Conservation (phyloP, 2,797 vertebrate genomes). For the Melanotaenia trifasciata region DNA sequence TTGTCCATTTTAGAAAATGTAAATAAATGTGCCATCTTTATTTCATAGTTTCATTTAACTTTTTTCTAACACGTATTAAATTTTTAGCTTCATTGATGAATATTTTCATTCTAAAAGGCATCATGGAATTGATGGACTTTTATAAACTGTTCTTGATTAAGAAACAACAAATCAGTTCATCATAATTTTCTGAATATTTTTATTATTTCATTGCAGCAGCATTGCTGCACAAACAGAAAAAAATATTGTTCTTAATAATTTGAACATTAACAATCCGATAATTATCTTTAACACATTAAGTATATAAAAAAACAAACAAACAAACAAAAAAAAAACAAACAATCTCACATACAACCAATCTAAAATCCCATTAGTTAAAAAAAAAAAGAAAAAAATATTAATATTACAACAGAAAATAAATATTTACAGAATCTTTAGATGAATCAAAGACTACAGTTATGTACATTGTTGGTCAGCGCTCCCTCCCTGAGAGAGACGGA, state of each 20-base stretch:
- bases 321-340: constrained; percentile 67
- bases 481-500: constrained; percentile 42
- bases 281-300: constrained; percentile 50
- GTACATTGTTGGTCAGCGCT: constrained; percentile 70
- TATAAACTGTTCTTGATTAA: too few species aligned
- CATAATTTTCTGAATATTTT: constrained; percentile 60
- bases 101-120: too few species aligned
- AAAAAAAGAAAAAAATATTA: constrained; percentile 61
- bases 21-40: too few species aligned
- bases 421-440: constrained; percentile 80
- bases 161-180: not conserved
- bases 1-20: too few species aligned
- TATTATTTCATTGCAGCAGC: constrained; percentile 66
- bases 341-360: constrained; percentile 60
- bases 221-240: constrained; percentile 63
- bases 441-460: constrained; percentile 68
- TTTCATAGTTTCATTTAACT: too few species aligned
- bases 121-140: too few species aligned
- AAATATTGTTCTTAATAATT: constrained; percentile 64
- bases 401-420: constrained; percentile 68
- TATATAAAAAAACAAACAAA: constrained; percentile 68
- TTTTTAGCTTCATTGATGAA: too few species aligned
- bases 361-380: constrained; percentile 78
- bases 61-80: too few species aligned
- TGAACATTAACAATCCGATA: constrained; percentile 59